These are phyloP conservation scores for Polyergus mexicanus DNA, from an alignment of 1,140 invertebrate genomes.

Conservation along the genomic window DNA sequence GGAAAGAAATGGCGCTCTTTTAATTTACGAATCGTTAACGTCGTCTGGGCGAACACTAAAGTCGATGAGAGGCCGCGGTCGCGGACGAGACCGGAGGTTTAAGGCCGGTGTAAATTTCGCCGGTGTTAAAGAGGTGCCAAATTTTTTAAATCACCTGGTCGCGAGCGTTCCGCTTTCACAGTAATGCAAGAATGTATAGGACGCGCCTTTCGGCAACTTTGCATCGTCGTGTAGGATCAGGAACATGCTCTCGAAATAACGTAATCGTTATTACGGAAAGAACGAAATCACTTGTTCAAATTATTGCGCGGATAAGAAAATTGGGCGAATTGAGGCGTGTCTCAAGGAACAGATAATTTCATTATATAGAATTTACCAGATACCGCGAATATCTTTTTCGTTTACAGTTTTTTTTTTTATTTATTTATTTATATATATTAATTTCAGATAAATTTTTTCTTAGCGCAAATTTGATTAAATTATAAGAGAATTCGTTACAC, in stretches of 20 bases:
- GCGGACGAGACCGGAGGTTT: slow-evolving; percentile 54
- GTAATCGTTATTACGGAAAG: neutral
- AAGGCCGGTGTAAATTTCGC: slow-evolving; percentile 74
- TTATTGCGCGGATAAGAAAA: slow-evolving; percentile 20
- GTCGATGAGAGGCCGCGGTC: slow-evolving; percentile 55
- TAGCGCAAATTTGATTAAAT: neutral
- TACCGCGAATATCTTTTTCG: neutral
- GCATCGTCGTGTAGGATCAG: neutral
- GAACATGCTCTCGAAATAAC: neutral
- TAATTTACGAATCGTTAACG: slow-evolving; percentile 82
- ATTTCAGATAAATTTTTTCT: neutral
- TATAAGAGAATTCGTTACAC: neutral
- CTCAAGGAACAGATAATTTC: neutral
- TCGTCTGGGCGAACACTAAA: slow-evolving; percentile 62
- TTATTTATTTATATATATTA: neutral
- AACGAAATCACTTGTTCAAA: slow-evolving; percentile 28
- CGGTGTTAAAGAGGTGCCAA: slow-evolving; percentile 77
- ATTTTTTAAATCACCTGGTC: slow-evolving; percentile 73
- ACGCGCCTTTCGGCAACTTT: slow-evolving; percentile 26
- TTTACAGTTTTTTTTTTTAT: too few species aligned
- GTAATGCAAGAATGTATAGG: slow-evolving; percentile 44
- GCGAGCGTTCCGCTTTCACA: slow-evolving; percentile 67
- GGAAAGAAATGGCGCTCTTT: slow-evolving; percentile 73
- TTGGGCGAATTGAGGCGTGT: neutral
- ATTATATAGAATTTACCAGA: neutral